Percentiles rank a stretch among this genome's conserved stretches.
phyloP scores from a whole-genome alignment of 2,888 invertebrate genomes.

The Ectemnius continuus region DNA sequence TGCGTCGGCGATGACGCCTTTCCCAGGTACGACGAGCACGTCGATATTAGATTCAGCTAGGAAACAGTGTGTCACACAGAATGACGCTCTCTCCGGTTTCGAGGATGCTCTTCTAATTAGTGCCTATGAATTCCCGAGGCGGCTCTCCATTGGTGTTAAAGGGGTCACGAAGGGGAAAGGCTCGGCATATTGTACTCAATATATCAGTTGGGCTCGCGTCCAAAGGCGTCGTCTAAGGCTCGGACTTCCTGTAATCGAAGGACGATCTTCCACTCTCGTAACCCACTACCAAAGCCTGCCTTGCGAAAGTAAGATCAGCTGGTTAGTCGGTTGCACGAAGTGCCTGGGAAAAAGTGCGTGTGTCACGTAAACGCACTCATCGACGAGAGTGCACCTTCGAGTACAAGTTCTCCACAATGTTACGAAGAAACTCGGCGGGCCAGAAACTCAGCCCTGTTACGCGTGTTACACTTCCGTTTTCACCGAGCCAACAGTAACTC shows the following conservation, averaged over 20 bases:
- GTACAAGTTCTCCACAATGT: neutral
- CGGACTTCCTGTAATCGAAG: conserved; percentile 58
- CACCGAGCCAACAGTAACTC: conserved; percentile 5
- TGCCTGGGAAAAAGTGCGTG: conserved; percentile 26
- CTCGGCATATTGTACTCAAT: conserved; percentile 29
- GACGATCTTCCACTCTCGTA: conserved; percentile 63
- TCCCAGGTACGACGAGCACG: neutral
- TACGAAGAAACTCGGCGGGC: conserved; percentile 42
- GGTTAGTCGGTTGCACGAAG: neutral
- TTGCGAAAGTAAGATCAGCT: conserved; percentile 49
- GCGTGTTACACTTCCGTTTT: conserved; percentile 57
- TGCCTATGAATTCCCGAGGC: too few species aligned
- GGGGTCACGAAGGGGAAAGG: neutral
- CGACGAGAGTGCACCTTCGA: conserved; percentile 9
- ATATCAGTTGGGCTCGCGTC: conserved; percentile 30
- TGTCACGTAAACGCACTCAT: conserved; percentile 27
- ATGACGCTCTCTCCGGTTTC: too few species aligned
- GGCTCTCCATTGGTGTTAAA: neutral
- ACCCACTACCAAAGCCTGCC: conserved; percentile 16
- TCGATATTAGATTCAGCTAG: too few species aligned
- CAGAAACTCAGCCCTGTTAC: conserved; percentile 37
- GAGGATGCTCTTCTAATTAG: too few species aligned
- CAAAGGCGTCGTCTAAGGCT: conserved; percentile 7
- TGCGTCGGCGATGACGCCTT: neutral
- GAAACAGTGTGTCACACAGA: too few species aligned